Base-by-base conservation (phyloP, 2,888 invertebrate genomes). In the Miltochrista miniata region DNA sequence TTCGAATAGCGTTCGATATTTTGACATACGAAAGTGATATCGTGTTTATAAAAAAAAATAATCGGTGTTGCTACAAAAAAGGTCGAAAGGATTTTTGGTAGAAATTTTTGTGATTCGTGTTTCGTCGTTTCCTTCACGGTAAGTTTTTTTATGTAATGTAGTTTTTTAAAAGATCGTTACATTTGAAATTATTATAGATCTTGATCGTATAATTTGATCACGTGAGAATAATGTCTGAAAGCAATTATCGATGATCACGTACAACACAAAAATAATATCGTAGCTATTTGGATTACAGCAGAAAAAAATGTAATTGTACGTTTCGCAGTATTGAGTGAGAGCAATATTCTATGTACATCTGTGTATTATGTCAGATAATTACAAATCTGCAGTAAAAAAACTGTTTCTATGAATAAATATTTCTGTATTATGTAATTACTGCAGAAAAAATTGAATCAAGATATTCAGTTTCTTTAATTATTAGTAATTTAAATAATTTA, bases 51-150 rank as follows among this genome's bases (percentile, higher is more conserved):
- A 59, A 64, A 54, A 55, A 55, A 47, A 61, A 61, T 69, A 69
- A 72, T 62, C 78, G 80, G 81, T 83, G 81, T 74, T 77, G 69
- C 72, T 68, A 63, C 65, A 71, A 61, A 61, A 63, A 69, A 75
- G 72, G 82, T 65, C 70, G 58, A 66, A 76, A 72, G 83, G 83
- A 86, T 67, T 64, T 54, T 76, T 72, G 64, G 70, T 64, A 56
- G 64, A 71, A 65, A 59, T 42, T 12, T 12, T 29, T 35, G 54
- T 63, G 58, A 45, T 55, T 44, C 40, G 61, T 51, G 39, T 49
- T 70, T 62, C 74, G 68, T 87, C 81, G 84, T 80, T 67, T 74
- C 63, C 62, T 59, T 75, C 75, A 74, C 87, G 89, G 90, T 90
- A 56, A 90, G 89, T 84, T 38, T 24, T 24, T 24, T 24, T 24